Evolutionary conservation across 1,140 invertebrate species (phyloP).

Genomic region (Agrypnia vestita): DNA sequence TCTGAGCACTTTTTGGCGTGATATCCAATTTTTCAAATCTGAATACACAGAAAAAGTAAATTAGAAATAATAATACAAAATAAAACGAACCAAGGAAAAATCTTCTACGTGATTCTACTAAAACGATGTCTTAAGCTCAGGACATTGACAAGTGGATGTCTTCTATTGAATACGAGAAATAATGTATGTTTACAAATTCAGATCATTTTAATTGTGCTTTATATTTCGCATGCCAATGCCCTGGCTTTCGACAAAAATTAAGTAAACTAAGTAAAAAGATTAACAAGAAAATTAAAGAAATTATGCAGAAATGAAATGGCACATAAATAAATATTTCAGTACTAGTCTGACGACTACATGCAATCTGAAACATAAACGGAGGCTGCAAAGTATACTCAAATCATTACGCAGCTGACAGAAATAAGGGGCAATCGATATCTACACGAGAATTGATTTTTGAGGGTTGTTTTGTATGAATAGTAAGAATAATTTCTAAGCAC

Average conservation of each 20-base stretch:
- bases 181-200: too few relatives aligned
- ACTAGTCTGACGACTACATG: slow-evolving; percentile 46
- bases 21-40: slow-evolving; percentile 99
- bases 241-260: slow-evolving; percentile 76
- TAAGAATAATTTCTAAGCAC: slow-evolving; percentile 70
- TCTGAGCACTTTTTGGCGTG: slow-evolving; percentile 98
- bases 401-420: slow-evolving; percentile 15
- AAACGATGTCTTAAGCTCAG: slow-evolving; percentile 71
- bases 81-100: slow-evolving; percentile 58
- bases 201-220: neutral
- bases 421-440: neutral
- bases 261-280: slow-evolving; percentile 65
- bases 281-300: slow-evolving; percentile 65
- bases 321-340: slow-evolving; percentile 52
- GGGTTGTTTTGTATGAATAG: slow-evolving; percentile 38
- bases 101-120: slow-evolving; percentile 22
- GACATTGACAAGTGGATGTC: slow-evolving; percentile 79
- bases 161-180: slow-evolving; percentile 46
- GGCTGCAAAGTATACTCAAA: slow-evolving; percentile 42
- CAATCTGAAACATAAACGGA: slow-evolving; percentile 51
- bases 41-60: slow-evolving; percentile 72
- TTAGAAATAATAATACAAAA: slow-evolving; percentile 64
- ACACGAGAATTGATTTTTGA: neutral
- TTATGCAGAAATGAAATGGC: slow-evolving; percentile 59
- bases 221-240: slow-evolving; percentile 82